Conservation (phyloP, 1,140 invertebrate genomes). For the Drosophila lowei region DNA sequence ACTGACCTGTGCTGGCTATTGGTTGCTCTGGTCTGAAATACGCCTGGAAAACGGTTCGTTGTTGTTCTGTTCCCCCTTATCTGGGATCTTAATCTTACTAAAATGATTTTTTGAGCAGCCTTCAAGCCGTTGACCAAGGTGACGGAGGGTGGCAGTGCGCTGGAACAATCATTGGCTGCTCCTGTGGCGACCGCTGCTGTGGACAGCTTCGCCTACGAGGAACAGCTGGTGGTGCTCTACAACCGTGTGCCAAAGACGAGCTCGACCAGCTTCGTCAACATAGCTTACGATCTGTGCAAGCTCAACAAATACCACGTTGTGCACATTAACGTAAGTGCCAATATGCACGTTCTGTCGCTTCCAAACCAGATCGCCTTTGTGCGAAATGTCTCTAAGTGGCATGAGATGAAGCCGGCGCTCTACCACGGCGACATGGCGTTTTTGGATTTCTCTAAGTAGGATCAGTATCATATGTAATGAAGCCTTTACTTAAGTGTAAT, state of each 20-base stretch:
- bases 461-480: too few species aligned
- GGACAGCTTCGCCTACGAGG: conserved; percentile 82
- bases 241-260: conserved; percentile 99
- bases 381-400: conserved; percentile 95
- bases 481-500: neutral
- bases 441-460: conserved; percentile 95
- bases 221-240: conserved; percentile 93
- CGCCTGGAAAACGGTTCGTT: conserved; percentile 56
- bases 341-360: conserved; percentile 95
- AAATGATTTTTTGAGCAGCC: conserved; percentile 15
- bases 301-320: conserved; percentile 96
- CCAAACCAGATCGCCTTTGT: conserved; percentile 96
- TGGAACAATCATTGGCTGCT: conserved; percentile 7
- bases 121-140: conserved; percentile 57
- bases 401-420: conserved; percentile 93
- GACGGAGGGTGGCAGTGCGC: conserved; percentile 6
- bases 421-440: conserved; percentile 99
- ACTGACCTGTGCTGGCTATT: conserved; percentile 62
- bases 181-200: conserved; percentile 12
- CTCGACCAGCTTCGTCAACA: conserved; percentile 98
- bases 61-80: neutral
- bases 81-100: neutral
- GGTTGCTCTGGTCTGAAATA: conserved; percentile 57
- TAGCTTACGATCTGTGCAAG: conserved; percentile 97
- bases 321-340: conserved; percentile 98